Conservation (phyloP, 2,113 vertebrate species). For the Elachura formosa region DNA sequence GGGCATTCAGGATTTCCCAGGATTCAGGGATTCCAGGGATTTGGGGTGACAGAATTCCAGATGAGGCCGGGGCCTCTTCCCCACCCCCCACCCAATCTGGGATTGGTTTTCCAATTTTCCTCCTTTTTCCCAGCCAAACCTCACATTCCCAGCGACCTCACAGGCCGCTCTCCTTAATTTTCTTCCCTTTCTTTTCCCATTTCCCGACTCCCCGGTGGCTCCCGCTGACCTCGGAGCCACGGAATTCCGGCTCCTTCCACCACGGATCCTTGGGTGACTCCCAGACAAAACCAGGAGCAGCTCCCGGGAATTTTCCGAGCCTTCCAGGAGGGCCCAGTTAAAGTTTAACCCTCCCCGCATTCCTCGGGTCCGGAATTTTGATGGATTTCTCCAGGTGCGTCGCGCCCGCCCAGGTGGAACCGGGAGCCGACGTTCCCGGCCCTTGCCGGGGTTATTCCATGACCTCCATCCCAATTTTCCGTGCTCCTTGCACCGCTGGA, state of each 20-base stretch:
- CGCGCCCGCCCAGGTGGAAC: not conserved
- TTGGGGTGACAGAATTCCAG: not conserved
- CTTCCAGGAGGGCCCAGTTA: not conserved
- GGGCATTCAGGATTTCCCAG: not conserved
- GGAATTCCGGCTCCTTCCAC: not conserved
- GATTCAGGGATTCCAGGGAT: not conserved
- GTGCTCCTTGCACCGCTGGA: not conserved
- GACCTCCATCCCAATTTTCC: not conserved
- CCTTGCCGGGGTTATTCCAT: not conserved
- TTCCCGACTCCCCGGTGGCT: too few relatives aligned
- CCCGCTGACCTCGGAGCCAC: not conserved
- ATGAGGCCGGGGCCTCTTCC: not conserved
- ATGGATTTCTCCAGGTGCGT: not conserved
- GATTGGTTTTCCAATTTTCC: accelerated
- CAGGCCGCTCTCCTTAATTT: accelerated
- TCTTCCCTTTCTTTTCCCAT: accelerated
- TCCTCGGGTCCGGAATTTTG: not conserved
- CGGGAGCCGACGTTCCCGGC: not conserved
- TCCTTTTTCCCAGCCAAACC: accelerated
- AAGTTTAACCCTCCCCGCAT: not conserved
- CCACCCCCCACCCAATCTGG: too few relatives aligned
- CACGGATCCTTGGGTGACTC: not conserved
- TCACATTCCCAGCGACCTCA: accelerated
- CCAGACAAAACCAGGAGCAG: not conserved
- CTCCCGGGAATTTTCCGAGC: not conserved